phyloP scores from a whole-genome alignment of 2,888 invertebrate species.

The Meta bourneti region DNA sequence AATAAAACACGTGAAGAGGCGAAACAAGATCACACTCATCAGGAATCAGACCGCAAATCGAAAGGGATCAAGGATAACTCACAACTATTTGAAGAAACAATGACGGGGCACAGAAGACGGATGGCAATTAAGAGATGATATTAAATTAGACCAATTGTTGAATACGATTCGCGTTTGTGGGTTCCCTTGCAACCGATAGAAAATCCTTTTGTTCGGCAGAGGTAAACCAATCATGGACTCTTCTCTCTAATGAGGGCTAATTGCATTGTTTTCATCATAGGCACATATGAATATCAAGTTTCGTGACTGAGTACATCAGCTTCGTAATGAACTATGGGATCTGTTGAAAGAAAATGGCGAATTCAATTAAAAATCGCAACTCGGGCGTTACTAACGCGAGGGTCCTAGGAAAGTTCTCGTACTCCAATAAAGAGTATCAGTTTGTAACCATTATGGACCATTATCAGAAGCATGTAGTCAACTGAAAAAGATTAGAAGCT shows the following conservation, averaged over 20 bases:
- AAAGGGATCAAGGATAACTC: neutral
- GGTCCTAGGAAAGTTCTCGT: neutral
- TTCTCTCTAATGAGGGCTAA: slow-evolving; percentile 7
- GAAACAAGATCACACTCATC: neutral
- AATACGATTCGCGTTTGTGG: slow-evolving; percentile 8
- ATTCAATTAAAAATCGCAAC: neutral
- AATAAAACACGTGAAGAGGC: neutral
- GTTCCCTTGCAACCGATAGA: neutral
- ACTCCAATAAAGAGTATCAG: neutral
- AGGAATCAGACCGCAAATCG: slow-evolving; percentile 60
- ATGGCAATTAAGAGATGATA: slow-evolving; percentile 22
- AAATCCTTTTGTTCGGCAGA: neutral
- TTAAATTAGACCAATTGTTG: slow-evolving; percentile 17
- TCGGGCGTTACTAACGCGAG: neutral
- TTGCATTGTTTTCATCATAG: slow-evolving; percentile 15
- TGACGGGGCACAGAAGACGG: neutral
- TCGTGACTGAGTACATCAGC: neutral
- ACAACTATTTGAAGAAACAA: slow-evolving; percentile 22
- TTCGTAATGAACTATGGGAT: neutral
- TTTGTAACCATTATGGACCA: neutral
- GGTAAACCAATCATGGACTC: neutral
- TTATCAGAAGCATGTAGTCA: neutral
- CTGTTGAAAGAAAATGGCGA: neutral
- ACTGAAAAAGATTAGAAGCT: neutral
- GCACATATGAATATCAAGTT: neutral